Evolutionary conservation across 1,140 invertebrate species (phyloP).

Genomic region (Papilio polyxenes): DNA sequence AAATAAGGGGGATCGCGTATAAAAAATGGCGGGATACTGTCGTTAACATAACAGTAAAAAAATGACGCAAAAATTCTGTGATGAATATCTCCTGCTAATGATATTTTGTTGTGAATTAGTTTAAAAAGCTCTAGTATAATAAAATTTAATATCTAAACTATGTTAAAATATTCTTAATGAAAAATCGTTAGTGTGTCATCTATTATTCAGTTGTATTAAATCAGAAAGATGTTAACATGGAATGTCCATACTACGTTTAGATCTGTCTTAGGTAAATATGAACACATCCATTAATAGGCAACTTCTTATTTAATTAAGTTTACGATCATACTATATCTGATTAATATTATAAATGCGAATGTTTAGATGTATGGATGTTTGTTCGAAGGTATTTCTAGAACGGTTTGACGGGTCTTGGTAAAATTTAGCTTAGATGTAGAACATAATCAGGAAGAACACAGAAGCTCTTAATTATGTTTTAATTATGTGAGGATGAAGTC

Average conservation of each 20-base stretch:
- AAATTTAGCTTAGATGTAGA: no score
- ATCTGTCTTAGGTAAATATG: neutral
- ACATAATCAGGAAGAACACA: no score
- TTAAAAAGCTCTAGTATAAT: neutral
- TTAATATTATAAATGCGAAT: no score
- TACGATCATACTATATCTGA: no score
- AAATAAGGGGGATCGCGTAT: neutral
- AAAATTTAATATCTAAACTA: constrained; percentile 21
- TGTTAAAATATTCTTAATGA: constrained; percentile 19
- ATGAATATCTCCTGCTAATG: neutral
- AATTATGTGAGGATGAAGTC: no score
- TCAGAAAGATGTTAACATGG: neutral
- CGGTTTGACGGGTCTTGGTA: no score
- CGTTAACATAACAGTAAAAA: neutral
- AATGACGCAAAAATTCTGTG: neutral
- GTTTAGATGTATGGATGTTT: no score
- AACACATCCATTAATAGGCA: neutral
- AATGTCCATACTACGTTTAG: constrained; percentile 1
- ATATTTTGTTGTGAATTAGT: neutral
- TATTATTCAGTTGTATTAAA: neutral
- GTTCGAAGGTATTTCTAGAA: no score
- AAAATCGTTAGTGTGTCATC: neutral
- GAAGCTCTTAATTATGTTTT: no score
- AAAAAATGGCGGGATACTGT: neutral
- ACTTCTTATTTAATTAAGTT: neutral